Conservation (phyloP, 2,888 invertebrate genomes). For the Dinocampus coccinellae region DNA sequence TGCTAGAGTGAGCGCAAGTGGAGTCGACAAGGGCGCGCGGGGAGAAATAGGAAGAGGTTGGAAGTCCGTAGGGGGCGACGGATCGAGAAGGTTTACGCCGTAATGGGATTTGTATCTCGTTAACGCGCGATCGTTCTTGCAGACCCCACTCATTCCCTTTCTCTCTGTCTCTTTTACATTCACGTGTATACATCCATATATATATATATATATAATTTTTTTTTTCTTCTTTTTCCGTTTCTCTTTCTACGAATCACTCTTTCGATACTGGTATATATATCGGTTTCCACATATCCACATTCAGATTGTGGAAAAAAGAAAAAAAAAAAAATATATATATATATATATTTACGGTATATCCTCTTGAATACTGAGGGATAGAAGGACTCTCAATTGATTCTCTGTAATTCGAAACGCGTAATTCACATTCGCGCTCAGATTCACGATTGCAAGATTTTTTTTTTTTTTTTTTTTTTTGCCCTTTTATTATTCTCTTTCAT, state of each 20-base stretch:
- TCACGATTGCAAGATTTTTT: background rate
- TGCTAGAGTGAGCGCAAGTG: constrained; percentile 38
- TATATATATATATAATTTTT: constrained; percentile 14
- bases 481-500: too few relatives aligned
- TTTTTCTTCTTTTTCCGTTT: background rate
- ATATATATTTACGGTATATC: background rate
- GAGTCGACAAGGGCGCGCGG: constrained; percentile 26
- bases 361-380: constrained; percentile 17
- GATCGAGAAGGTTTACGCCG: constrained; percentile 67
- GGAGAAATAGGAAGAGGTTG: constrained; percentile 48
- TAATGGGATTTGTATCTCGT: constrained; percentile 70
- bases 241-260: constrained; percentile 26
- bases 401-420: constrained; percentile 31
- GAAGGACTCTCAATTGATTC: constrained; percentile 32
- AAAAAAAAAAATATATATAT: background rate
- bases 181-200: constrained; percentile 10
- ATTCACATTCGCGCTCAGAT: constrained; percentile 25
- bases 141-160: constrained; percentile 49
- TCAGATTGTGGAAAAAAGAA: constrained; percentile 14
- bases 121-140: constrained; percentile 69
- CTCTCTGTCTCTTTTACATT: constrained; percentile 32
- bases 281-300: constrained; percentile 35
- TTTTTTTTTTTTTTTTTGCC: too few relatives aligned
- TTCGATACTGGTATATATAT: constrained; percentile 30
- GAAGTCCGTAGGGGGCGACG: constrained; percentile 66